Evolutionary conservation across 1,140 invertebrate species (phyloP), one percentile per base, ranked within the genome.

Genomic region (Drosophila ogumai): DNA sequence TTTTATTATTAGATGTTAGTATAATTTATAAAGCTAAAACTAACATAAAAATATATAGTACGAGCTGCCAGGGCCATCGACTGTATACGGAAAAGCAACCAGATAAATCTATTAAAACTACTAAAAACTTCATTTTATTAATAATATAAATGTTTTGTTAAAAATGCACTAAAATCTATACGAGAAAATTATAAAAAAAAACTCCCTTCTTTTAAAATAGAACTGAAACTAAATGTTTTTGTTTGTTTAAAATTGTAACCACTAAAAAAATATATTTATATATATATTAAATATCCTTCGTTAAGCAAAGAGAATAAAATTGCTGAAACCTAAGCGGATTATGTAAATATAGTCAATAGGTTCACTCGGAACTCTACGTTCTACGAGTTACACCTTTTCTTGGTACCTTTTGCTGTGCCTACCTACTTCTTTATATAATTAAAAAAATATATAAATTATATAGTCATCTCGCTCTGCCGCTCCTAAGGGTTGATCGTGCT

Each of bases 401-500:
- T 54, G 9, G 6, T 19, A 12, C 9, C 10, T 13, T 9, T 52
- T 13, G 3, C 2, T 1, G 13, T 15, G 32, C 17, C 50, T 36
- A 54, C 32, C 50, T 34, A 10, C 17, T 1, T 34, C 1, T 34
- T 1, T 54, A 36, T 36, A 0, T 22, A 32, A 28, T 25, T 28
- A 28, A n/a, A 28, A 28, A 28, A 0, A n/a, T 13, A 34, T 52
- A 13, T 22, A 36, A 17, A 1, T 5, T 46, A 7, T 55, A 82
- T 63, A 46, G 49, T 19, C 47, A 41, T 82, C 75, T 63, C 84
- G n/a, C n/a, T n/a, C 34, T 13, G 0, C 19, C 1, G 3, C 9
- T 8, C 43, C 72, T 54, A 79, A 40, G 82, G 82, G 79, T 82
- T 71, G 79, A 52, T 85, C 77, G 41, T 6, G 15, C 50, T 15